A percentile compares a stretch with the other conserved stretches of the same genome.
Evolutionary conservation across 2,797 vertebrate species (phyloP).

Genomic region (Silurus lanzhouensis): DNA sequence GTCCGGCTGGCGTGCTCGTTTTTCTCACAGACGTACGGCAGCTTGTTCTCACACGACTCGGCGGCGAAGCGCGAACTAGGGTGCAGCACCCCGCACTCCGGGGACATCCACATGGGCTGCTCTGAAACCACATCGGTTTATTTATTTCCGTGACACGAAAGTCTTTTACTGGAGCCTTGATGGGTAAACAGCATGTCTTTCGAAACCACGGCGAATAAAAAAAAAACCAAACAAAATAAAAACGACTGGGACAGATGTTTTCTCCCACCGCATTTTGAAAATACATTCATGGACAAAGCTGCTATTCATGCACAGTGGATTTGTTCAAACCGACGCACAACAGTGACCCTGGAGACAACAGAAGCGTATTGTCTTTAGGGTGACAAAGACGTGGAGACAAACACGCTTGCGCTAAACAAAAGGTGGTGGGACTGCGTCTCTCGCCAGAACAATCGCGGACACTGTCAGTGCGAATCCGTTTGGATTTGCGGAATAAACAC

Average conservation of each 20-base stretch:
- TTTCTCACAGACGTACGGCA: conserved; percentile 93
- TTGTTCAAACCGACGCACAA: conserved; percentile 39
- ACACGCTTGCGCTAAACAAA: conserved; percentile 23
- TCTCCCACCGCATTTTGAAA: not conserved
- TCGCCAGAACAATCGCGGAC: conserved; percentile 25
- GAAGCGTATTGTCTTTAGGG: conserved; percentile 32
- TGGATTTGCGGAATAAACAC: not conserved
- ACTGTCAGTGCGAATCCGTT: not conserved
- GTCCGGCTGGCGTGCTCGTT: conserved; percentile 59
- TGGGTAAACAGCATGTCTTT: not conserved
- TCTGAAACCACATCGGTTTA: not conserved
- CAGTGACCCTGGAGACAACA: conserved; percentile 31
- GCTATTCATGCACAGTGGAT: conserved; percentile 34
- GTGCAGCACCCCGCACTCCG: conserved; percentile 83
- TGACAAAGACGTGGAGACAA: not conserved
- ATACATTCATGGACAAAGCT: conserved; percentile 13
- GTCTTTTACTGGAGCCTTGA: not conserved
- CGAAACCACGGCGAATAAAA: not conserved
- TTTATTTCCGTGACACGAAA: not conserved
- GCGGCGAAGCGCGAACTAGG: conserved; percentile 74
- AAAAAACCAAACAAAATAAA: not conserved
- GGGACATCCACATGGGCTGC: conserved; percentile 53
- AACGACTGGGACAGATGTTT: not conserved
- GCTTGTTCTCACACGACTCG: conserved; percentile 73
- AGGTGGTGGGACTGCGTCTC: conserved; percentile 12